Evolutionary conservation across 2,113 vertebrate species (phyloP).

Genomic region (Eublepharis macularius): DNA sequence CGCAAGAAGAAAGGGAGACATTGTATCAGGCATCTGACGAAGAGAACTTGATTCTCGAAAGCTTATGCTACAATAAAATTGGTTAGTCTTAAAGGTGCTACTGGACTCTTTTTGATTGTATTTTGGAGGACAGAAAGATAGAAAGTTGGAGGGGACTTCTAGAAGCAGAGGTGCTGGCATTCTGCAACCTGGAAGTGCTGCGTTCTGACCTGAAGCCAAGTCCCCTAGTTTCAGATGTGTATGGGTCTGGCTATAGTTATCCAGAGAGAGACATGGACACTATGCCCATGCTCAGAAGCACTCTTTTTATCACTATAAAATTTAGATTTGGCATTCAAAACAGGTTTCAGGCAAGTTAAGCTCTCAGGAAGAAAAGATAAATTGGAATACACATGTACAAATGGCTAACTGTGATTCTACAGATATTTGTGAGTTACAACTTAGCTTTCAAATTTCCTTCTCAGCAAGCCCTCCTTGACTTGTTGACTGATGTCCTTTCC

Average conservation of each 20-base stretch:
- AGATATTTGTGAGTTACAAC: background rate
- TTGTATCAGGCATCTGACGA: too few species aligned
- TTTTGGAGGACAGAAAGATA: background rate
- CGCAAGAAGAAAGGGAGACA: background rate
- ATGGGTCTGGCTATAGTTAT: background rate
- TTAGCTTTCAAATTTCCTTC: too few species aligned
- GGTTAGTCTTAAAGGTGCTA: too few species aligned
- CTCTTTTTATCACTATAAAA: background rate
- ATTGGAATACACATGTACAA: background rate
- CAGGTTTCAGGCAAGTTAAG: background rate
- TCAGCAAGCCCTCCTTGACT: too few species aligned
- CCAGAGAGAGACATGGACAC: background rate
- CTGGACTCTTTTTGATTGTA: too few species aligned
- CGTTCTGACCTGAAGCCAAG: too few species aligned
- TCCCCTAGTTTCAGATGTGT: background rate
- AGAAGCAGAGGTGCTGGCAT: background rate
- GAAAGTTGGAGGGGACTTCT: background rate
- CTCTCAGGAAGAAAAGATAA: background rate
- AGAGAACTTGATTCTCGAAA: too few species aligned
- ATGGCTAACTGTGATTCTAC: background rate
- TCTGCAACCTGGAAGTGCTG: background rate
- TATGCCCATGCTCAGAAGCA: background rate
- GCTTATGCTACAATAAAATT: too few species aligned
- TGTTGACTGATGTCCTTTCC: background rate
- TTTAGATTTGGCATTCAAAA: background rate